phyloP scores from a whole-genome alignment of 2,888 invertebrate species.

The Conops quadrifasciatus region DNA sequence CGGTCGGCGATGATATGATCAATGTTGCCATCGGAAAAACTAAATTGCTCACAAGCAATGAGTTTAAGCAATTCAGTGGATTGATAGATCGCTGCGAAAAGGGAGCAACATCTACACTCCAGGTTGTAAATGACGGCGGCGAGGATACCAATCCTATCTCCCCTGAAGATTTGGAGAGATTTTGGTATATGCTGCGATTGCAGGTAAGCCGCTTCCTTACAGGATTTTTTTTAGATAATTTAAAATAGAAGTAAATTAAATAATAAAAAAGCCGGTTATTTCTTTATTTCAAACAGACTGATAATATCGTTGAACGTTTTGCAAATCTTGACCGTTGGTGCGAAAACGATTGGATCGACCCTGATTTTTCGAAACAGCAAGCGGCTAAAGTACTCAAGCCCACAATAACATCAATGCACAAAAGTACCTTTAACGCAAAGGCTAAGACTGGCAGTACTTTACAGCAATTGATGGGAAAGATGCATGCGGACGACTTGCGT shows the following conservation, averaged over 20 bases:
- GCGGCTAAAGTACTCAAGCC: constrained; percentile 41
- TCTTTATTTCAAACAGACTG: no score
- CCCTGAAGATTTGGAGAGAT: constrained; percentile 76
- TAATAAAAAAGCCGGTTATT: no score
- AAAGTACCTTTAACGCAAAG: constrained; percentile 24
- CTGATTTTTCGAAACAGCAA: constrained; percentile 47
- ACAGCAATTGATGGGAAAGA: constrained; percentile 52
- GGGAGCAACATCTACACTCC: constrained; percentile 46
- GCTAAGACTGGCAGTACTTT: constrained; percentile 50
- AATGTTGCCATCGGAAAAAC: constrained; percentile 80
- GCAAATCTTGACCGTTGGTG: constrained; percentile 56
- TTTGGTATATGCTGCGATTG: constrained; percentile 72
- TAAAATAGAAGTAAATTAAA: no score
- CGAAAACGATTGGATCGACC: constrained; percentile 59
- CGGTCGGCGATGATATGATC: constrained; percentile 67
- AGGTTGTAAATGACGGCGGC: constrained; percentile 52
- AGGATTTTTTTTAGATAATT: no score
- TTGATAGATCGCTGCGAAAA: constrained; percentile 66
- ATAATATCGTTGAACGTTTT: constrained; percentile 61
- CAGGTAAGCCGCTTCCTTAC: no score
- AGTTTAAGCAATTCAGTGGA: constrained; percentile 75
- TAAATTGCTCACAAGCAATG: constrained; percentile 74
- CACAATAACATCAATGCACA: constrained; percentile 41
- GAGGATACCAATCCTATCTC: constrained; percentile 54
- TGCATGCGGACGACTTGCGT: no score